Evolutionary conservation across 2,888 invertebrate genomes (phyloP), one percentile per base, ranked within the genome.

Genomic region (Melinopterus prodromus): DNA sequence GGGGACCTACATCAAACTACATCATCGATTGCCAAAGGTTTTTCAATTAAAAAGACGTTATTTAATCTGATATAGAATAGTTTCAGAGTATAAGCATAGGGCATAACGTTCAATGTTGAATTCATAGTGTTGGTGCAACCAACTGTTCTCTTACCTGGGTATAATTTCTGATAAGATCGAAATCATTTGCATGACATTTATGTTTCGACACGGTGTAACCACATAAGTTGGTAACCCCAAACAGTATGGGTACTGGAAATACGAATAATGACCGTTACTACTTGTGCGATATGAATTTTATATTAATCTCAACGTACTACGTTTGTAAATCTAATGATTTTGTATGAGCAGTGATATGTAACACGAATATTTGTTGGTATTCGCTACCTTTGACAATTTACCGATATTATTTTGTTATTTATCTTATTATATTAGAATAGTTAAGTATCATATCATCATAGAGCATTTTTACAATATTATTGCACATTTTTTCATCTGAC

Each of bases 181-280:
- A 53, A 53, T 53, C 53, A 53, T 53, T 53, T 53, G 53, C 53
- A 53, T 53, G 53, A 53, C 53, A 53, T 53, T 53, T 53, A 53
- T 1, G 2, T 53, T 53, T 53, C 53, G 53, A 53, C 53, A 53
- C 53, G 53, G 53, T 53, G 9, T 53, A 53, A 53, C 53, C 53
- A 12, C 53, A 53, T 53, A 53, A 53, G 53, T 53, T 53, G 53
- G 53, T 53, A 53, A 53, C 53, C 53, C 53, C 53, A 53, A 53
- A 53, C 53, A 53, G 9, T 53, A 53, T 53, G 53, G 53, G 53
- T 53, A 53, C 53, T 53, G 12, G 53, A 53, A 53, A 53, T 26
- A 2, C 26, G 26, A 53, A 53, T 53, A 53, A 53, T 53, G 53
- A 53, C 53, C 53, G 53, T 53, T 53, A 53, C 53, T 53, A 53